Base-by-base conservation (phyloP, 2,888 invertebrate species). In the Heteromyza rotundicornis region DNA sequence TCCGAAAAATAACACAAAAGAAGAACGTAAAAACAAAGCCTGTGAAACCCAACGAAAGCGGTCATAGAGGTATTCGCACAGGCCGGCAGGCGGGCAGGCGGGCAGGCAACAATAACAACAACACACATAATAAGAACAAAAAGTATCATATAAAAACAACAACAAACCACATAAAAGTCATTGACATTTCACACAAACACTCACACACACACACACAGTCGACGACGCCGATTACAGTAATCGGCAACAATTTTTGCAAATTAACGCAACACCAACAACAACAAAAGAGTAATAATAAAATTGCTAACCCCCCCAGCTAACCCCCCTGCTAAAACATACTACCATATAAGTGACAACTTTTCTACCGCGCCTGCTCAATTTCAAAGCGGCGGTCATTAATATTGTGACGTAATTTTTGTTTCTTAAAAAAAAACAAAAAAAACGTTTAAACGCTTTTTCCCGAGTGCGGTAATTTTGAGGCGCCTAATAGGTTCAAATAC, bases 121-220 rank as follows among this genome's bases (percentile, higher is more conserved):
- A 52, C 27, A n/a, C n/a, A n/a, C n/a, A n/a, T n/a, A n/a, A n/a
- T n/a, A n/a, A n/a, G n/a, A n/a, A n/a, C n/a, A n/a, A n/a, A n/a
- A n/a, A n/a, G n/a, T n/a, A n/a, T n/a, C n/a, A n/a, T n/a, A 27
- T 19, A 40, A 40, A 7, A 40, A 40, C 5, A 40, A 40, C 32
- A 53, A 32, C 32, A 35, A 57, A 14, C 8, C 17, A 23, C 36
- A 51, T 20, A 52, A 22, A 53, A 53, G 53, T 62, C 53, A 53
- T 44, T 53, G 59, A 59, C 52, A 44, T 59, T 47, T 44, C 52
- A 32, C 53, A 59, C 35, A 27, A 24, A 19, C 24, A 24, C n/a
- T n/a, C n/a, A n/a, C n/a, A n/a, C n/a, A n/a, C n/a, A n/a, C n/a
- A n/a, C n/a, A n/a, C n/a, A n/a, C n/a, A n/a, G n/a, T n/a, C 27